Percentiles rank a stretch among this genome's conserved stretches.
These are phyloP conservation scores for Prionailurus viverrinus DNA, from an alignment of 2,113 vertebrate species.

Conservation along the genomic window DNA sequence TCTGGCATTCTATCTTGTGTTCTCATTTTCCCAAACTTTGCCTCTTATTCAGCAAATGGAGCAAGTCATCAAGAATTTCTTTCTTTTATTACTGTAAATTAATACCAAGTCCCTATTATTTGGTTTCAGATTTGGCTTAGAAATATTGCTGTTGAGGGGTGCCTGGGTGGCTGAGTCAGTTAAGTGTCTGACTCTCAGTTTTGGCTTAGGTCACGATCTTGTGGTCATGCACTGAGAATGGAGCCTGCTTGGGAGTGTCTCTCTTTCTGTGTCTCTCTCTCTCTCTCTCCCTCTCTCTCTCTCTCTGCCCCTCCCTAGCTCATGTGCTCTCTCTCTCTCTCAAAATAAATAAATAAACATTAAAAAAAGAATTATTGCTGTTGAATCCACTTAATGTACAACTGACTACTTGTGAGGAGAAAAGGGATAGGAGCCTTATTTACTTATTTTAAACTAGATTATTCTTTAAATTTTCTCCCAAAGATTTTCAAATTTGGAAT, in stretches of 20 bases:
- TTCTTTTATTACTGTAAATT: conserved; percentile 38
- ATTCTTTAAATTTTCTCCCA: background rate
- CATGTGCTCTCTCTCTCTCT: too few relatives aligned
- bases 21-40: background rate
- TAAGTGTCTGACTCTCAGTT: too few relatives aligned
- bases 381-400: background rate
- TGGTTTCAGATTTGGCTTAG: background rate
- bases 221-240: too few relatives aligned
- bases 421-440: background rate
- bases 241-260: too few relatives aligned
- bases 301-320: too few relatives aligned
- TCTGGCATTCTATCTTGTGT: background rate
- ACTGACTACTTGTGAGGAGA: background rate
- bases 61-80: background rate
- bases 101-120: background rate
- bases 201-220: too few relatives aligned
- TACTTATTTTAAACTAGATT: background rate
- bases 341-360: too few relatives aligned
- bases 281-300: too few relatives aligned
- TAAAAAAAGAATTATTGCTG: background rate
- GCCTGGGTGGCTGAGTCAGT: too few relatives aligned
- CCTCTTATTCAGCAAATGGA: background rate
- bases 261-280: too few relatives aligned
- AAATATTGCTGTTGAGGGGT: background rate
- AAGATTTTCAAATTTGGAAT: background rate